Conservation (phyloP, 2,113 vertebrate genomes). For the Perca flavescens region DNA sequence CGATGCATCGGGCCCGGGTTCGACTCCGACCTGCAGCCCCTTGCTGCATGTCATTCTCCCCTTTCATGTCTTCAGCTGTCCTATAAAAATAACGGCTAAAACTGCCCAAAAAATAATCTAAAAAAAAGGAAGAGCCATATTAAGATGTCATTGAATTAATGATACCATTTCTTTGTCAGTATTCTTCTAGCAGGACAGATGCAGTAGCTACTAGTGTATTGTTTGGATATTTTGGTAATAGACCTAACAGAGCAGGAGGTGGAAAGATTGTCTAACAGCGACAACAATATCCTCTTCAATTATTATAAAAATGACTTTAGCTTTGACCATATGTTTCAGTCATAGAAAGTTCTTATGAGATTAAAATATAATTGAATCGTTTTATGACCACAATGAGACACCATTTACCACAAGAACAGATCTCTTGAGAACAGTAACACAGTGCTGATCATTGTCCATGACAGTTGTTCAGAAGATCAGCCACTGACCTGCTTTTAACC, state of each 20-base stretch:
- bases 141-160: neutral
- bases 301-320: neutral
- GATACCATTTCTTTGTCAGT: neutral
- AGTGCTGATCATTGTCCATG: conserved; percentile 45
- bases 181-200: neutral
- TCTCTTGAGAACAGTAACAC: conserved; percentile 17
- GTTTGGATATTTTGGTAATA: conserved; percentile 2
- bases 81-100: too few species aligned
- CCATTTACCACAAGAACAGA: neutral
- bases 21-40: too few species aligned
- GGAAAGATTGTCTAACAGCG: neutral
- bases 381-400: conserved; percentile 11
- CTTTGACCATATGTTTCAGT: conserved; percentile 10
- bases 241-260: neutral
- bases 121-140: neutral
- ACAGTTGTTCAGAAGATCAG: conserved; percentile 54
- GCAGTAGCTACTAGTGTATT: neutral
- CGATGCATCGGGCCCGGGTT: too few species aligned
- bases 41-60: too few species aligned
- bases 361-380: conserved; percentile 11
- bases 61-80: too few species aligned
- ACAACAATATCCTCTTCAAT: too few species aligned
- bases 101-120: too few species aligned
- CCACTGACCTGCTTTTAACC: conserved; percentile 60
- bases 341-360: conserved; percentile 9